These are phyloP conservation scores for Mormyrus proboscirostris DNA, from an alignment of 2,797 vertebrate species.

Conservation along the genomic window DNA sequence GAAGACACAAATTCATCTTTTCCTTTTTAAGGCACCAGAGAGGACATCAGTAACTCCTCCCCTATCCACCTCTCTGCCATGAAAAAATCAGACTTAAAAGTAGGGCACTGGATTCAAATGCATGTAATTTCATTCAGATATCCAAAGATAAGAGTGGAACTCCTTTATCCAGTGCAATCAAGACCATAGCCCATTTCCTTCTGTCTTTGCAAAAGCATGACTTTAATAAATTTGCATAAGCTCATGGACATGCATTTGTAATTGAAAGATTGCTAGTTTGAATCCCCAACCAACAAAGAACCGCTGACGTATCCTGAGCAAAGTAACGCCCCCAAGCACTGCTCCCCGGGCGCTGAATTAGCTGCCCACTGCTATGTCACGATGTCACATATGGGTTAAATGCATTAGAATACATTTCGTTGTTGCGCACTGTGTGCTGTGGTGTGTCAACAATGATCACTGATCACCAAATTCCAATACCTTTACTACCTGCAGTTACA, in stretches of 20 bases:
- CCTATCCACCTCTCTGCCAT: background rate
- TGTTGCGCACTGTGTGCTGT: background rate
- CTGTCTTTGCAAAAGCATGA: background rate
- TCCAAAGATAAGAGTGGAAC: background rate
- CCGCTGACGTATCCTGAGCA: background rate
- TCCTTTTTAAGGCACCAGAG: constrained; percentile 35
- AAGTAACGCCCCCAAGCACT: background rate
- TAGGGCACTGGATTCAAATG: background rate
- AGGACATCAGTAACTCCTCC: background rate
- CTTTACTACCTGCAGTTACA: background rate
- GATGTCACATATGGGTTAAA: background rate
- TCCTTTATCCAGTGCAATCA: background rate
- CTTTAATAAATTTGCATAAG: background rate
- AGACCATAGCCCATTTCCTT: background rate
- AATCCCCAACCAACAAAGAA: background rate
- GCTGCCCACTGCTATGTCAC: background rate
- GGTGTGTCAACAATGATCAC: background rate
- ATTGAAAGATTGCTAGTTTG: background rate
- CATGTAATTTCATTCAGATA: background rate
- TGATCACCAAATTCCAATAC: background rate
- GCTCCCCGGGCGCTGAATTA: background rate
- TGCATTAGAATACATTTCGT: background rate
- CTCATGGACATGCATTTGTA: background rate
- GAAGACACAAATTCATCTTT: constrained; percentile 53
- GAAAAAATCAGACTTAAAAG: background rate